Conservation (phyloP, 2,888 invertebrate species). For the Onchidella celtica region DNA sequence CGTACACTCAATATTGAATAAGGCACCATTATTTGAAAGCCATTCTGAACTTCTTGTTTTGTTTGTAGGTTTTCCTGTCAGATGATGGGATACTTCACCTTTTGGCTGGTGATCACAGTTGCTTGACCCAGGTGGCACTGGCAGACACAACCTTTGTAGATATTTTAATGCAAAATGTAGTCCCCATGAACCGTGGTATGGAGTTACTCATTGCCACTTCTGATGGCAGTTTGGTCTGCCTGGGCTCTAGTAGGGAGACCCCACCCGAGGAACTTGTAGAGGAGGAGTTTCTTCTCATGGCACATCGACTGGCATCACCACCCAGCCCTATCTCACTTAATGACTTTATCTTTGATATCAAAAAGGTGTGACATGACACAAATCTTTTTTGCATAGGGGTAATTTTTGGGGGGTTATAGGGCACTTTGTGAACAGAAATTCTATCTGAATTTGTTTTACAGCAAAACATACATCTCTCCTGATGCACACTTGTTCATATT, state of each 20-base stretch:
- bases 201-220: slow-evolving; percentile 74
- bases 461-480: too few relatives aligned
- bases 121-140: slow-evolving; percentile 67
- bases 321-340: slow-evolving; percentile 60
- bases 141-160: slow-evolving; percentile 76
- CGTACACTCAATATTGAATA: too few relatives aligned
- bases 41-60: too few relatives aligned
- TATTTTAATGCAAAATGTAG: slow-evolving; percentile 72
- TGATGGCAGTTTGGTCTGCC: slow-evolving; percentile 76
- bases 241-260: slow-evolving; percentile 64
- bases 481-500: too few relatives aligned
- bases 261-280: slow-evolving; percentile 45
- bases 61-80: slow-evolving; percentile 68
- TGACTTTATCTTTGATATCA: slow-evolving; percentile 62
- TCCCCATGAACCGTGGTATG: slow-evolving; percentile 66
- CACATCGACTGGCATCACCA: slow-evolving; percentile 43
- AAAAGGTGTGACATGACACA: slow-evolving; percentile 61
- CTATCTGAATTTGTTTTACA: too few relatives aligned
- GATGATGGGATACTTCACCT: slow-evolving; percentile 74
- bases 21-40: too few relatives aligned
- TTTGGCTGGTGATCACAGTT: slow-evolving; percentile 70
- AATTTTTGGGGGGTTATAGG: too few relatives aligned
- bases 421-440: too few relatives aligned
- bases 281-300: slow-evolving; percentile 18
- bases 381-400: too few relatives aligned